These are phyloP conservation scores for Leuctra nigra DNA, from an alignment of 2,888 invertebrate genomes.

Conservation along the genomic window DNA sequence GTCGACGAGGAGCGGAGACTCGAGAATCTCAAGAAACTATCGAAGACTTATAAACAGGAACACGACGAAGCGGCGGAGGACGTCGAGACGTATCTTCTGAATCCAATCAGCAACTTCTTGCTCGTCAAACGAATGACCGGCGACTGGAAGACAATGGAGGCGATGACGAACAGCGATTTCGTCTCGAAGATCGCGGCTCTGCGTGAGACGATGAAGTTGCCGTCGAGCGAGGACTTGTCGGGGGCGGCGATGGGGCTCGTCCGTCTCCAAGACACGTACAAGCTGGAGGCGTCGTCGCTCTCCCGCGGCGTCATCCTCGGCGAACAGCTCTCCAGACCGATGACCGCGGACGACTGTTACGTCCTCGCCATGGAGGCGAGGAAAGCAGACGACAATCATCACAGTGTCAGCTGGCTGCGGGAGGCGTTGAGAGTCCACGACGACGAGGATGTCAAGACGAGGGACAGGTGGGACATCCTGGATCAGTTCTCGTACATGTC, in stretches of 20 bases:
- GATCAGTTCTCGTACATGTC: not conserved
- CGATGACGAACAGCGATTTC: not conserved
- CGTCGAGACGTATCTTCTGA: too few relatives aligned
- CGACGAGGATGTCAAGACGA: not conserved
- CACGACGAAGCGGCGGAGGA: too few relatives aligned
- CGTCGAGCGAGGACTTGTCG: not conserved
- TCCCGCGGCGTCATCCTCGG: too few relatives aligned
- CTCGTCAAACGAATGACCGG: not conserved
- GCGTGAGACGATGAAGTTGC: not conserved
- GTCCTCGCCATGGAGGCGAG: not conserved
- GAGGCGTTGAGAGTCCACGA: not conserved
- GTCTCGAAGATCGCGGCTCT: too few relatives aligned
- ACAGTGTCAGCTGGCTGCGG: not conserved
- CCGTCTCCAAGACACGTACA: slow-evolving; percentile 51
- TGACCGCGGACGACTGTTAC: slow-evolving; percentile 24
- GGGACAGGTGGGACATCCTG: not conserved
- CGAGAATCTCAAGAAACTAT: not conserved
- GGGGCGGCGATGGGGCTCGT: too few relatives aligned
- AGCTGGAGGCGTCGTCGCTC: too few relatives aligned
- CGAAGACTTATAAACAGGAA: not conserved
- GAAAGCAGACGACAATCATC: not conserved
- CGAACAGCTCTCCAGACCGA: slow-evolving; percentile 35
- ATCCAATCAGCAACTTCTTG: too few relatives aligned
- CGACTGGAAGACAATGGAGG: not conserved
- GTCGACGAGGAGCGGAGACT: not conserved